Evolutionary conservation across 2,888 invertebrate genomes (phyloP).

Genomic region (Shargacucullia verbasci): DNA sequence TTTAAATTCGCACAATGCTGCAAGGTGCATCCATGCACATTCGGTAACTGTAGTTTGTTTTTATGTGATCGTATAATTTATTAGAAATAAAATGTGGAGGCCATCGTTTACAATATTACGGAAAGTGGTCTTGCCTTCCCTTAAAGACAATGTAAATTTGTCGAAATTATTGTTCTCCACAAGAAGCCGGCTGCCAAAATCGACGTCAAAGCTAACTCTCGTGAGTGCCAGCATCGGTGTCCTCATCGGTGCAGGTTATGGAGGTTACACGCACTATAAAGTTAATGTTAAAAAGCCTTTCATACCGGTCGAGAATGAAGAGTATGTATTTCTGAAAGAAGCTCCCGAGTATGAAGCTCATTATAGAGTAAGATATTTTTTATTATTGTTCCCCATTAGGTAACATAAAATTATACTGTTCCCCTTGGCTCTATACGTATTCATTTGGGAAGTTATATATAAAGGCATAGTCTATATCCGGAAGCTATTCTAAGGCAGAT

Average conservation of each 20-base stretch:
- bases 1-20: neutral
- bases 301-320: slow-evolving; percentile 74
- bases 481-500: too few species aligned
- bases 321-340: slow-evolving; percentile 79
- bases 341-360: slow-evolving; percentile 87
- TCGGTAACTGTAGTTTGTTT: slow-evolving; percentile 20
- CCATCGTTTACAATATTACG: slow-evolving; percentile 74
- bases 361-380: slow-evolving; percentile 76
- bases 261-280: slow-evolving; percentile 86
- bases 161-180: slow-evolving; percentile 75
- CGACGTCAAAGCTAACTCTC: slow-evolving; percentile 86
- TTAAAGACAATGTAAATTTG: slow-evolving; percentile 71
- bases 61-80: slow-evolving; percentile 38
- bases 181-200: slow-evolving; percentile 75
- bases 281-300: slow-evolving; percentile 75
- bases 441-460: too few species aligned
- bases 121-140: slow-evolving; percentile 72
- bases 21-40: too few species aligned
- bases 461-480: too few species aligned
- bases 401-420: too few species aligned
- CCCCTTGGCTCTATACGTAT: too few species aligned
- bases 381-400: neutral
- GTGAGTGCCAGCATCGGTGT: slow-evolving; percentile 90
- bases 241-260: slow-evolving; percentile 87
- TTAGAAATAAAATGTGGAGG: slow-evolving; percentile 77